These are phyloP conservation scores for Micromesistius poutassou DNA, from an alignment of 2,797 vertebrate genomes.

Conservation along the genomic window DNA sequence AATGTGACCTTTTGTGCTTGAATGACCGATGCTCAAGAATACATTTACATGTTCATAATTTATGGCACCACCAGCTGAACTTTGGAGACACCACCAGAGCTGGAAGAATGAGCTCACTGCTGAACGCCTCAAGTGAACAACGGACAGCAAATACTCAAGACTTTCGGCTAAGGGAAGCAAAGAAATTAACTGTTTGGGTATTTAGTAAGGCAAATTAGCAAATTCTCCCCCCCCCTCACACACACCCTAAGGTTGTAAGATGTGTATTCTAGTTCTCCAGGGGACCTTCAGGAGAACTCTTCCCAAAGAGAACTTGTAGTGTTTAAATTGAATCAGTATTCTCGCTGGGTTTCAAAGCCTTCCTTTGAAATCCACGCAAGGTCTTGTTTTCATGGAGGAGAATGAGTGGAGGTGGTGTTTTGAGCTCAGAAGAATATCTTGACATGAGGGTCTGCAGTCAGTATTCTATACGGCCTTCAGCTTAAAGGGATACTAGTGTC, in stretches of 20 bases:
- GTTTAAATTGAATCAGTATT: conserved; percentile 30
- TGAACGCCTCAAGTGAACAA: not conserved
- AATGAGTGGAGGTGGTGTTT: not conserved
- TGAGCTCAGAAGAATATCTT: not conserved
- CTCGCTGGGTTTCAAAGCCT: not conserved
- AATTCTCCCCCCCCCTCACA: too few relatives aligned
- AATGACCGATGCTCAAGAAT: conserved; percentile 47
- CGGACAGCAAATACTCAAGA: not conserved
- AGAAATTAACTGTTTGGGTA: not conserved
- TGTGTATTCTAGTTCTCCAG: not conserved
- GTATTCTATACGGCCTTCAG: too few relatives aligned
- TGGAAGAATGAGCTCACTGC: not conserved
- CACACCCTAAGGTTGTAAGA: not conserved
- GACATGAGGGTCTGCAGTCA: not conserved
- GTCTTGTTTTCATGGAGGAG: not conserved
- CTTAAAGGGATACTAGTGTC: too few relatives aligned
- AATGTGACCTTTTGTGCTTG: conserved; percentile 62
- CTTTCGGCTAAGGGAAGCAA: not conserved
- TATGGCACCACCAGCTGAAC: not conserved
- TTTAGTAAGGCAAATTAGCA: not conserved
- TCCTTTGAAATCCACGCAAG: not conserved
- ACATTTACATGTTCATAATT: conserved; percentile 33
- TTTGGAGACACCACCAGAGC: not conserved
- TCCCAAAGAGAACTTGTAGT: conserved; percentile 27
- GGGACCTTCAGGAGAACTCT: not conserved